Percentiles rank a stretch among this genome's conserved stretches.
Evolutionary conservation across 2,113 vertebrate genomes (phyloP).

Genomic region (Aviceda subcristata): DNA sequence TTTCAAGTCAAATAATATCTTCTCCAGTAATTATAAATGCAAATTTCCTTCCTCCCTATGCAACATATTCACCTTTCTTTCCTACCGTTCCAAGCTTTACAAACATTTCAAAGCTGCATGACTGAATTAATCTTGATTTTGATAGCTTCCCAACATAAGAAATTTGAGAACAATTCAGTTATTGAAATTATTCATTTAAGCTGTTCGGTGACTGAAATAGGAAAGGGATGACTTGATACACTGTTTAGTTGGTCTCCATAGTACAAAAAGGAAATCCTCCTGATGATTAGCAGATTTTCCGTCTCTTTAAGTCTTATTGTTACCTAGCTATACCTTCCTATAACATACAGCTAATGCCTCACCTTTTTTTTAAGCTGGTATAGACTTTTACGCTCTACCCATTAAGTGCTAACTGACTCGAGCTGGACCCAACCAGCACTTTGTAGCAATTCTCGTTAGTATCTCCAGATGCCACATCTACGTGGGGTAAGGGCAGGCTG

Average conservation of each 20-base stretch:
- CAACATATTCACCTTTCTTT: not conserved
- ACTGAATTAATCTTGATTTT: not conserved
- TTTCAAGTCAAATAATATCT: not conserved
- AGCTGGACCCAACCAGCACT: not conserved
- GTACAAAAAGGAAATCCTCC: not conserved
- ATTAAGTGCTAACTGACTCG: not conserved
- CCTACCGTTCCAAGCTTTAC: not conserved
- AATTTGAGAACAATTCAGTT: not conserved
- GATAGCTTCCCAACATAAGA: not conserved
- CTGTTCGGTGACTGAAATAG: not conserved
- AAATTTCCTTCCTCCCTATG: not conserved
- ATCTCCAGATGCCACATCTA: not conserved
- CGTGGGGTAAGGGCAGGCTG: not conserved
- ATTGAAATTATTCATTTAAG: not conserved
- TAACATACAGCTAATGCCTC: not conserved
- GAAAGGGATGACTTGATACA: not conserved
- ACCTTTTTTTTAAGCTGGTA: not conserved
- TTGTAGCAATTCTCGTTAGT: not conserved
- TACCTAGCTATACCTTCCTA: not conserved
- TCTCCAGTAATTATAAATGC: not conserved
- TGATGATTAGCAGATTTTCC: not conserved
- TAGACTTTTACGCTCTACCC: not conserved
- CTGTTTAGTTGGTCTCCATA: not conserved
- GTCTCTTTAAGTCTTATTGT: not conserved
- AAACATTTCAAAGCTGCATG: not conserved